These are phyloP conservation scores for Spodoptera exigua DNA, from an alignment of 2,888 invertebrate species.

Conservation along the genomic window DNA sequence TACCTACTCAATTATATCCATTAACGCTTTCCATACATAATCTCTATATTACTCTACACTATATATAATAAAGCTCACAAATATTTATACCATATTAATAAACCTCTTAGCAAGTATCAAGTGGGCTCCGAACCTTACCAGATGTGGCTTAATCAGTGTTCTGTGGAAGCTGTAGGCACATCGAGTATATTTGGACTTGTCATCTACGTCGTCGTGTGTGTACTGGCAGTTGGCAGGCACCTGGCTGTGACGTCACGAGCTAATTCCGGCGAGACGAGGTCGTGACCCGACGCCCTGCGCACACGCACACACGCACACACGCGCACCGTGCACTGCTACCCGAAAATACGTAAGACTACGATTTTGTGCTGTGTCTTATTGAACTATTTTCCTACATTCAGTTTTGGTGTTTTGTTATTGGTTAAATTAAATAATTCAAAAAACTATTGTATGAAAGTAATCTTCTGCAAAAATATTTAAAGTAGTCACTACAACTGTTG, in stretches of 20 bases:
- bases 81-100: not conserved
- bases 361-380: conserved; percentile 19
- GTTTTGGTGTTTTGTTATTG: not conserved
- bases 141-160: conserved; percentile 19
- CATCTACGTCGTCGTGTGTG: conserved; percentile 59
- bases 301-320: conserved; percentile 60
- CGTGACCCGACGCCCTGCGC: conserved; percentile 83
- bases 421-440: too few species aligned
- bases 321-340: conserved; percentile 32
- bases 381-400: not conserved
- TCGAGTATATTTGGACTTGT: conserved; percentile 61
- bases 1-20: too few species aligned
- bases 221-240: conserved; percentile 74
- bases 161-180: conserved; percentile 22
- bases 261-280: conserved; percentile 84
- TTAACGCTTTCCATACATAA: too few species aligned
- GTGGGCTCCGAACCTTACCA: conserved; percentile 16
- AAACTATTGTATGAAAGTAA: too few species aligned
- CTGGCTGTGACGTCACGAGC: conserved; percentile 75
- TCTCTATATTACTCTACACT: too few species aligned
- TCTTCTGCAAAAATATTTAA: too few species aligned
- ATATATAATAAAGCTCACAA: too few species aligned
- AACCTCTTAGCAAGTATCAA: not conserved
- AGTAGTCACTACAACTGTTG: too few species aligned
- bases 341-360: conserved; percentile 36